Percentiles rank a stretch among this genome's conserved stretches.
Evolutionary conservation across 1,140 invertebrate species (phyloP).

Genomic region (Diprion similis): DNA sequence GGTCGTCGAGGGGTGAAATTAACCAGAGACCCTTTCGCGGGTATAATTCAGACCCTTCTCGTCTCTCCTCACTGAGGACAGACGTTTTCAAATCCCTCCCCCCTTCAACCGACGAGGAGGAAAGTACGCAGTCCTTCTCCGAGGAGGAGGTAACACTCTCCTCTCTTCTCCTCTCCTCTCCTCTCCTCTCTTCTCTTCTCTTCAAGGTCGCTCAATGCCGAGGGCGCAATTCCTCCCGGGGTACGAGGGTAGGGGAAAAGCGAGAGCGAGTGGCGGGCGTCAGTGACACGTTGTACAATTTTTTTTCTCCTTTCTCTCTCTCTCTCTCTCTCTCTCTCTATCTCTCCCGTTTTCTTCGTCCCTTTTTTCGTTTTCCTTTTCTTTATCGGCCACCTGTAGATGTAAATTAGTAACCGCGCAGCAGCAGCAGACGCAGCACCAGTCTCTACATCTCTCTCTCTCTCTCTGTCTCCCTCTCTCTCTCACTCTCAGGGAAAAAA

Average conservation of each 20-base stretch:
- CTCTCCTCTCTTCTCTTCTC: neutral
- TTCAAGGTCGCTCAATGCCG: neutral
- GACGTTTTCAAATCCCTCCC: neutral
- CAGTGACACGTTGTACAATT: neutral
- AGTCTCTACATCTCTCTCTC: no score
- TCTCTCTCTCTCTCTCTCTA: no score
- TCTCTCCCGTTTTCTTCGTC: no score
- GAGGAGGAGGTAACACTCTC: no score
- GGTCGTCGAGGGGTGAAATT: neutral
- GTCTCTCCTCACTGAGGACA: neutral
- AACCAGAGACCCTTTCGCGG: neutral
- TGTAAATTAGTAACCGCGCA: neutral
- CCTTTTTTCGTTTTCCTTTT: neutral
- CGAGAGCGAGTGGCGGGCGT: neutral
- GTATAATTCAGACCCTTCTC: slow-evolving; percentile 1
- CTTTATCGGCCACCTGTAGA: slow-evolving; percentile 7
- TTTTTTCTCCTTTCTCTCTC: neutral
- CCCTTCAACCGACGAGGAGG: neutral
- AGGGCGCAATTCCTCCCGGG: neutral
- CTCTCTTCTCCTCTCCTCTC: neutral
- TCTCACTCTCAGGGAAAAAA: no score
- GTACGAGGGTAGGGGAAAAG: neutral
- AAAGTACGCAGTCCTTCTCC: no score
- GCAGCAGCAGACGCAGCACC: no score
- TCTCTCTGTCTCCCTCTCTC: no score